Evolutionary conservation across 2,797 vertebrate genomes (phyloP).

Genomic region (Bufotes viridis): DNA sequence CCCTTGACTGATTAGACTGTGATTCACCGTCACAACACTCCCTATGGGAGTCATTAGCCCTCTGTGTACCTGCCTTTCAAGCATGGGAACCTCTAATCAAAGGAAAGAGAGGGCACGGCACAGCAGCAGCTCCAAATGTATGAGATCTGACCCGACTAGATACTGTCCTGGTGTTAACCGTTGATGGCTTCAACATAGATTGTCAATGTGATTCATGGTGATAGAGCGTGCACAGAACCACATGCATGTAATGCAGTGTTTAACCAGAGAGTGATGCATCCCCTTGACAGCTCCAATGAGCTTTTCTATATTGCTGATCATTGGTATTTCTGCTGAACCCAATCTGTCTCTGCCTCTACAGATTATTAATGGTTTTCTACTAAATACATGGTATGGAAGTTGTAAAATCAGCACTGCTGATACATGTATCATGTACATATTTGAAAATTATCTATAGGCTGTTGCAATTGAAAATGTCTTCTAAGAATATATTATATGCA

Average conservation of each 20-base stretch:
- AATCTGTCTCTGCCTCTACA: conserved; percentile 37
- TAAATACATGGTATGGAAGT: not conserved
- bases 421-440: not conserved
- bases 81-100: conserved; percentile 33
- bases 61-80: not conserved
- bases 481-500: not conserved
- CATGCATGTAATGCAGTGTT: not conserved
- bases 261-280: conserved; percentile 31
- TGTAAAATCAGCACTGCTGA: conserved; percentile 17
- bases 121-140: conserved; percentile 15
- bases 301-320: conserved; percentile 36
- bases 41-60: conserved; percentile 40
- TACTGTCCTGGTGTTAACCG: conserved; percentile 35
- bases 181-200: not conserved
- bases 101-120: conserved; percentile 38
- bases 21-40: conserved; percentile 19
- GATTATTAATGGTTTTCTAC: conserved; percentile 31
- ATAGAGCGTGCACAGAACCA: not conserved
- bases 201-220: not conserved
- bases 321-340: conserved; percentile 26
- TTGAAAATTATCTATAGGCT: no score
- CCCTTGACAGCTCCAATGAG: conserved; percentile 13
- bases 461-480: no score
- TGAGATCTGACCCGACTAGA: conserved; percentile 41
- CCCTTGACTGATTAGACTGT: conserved; percentile 51